Conservation (phyloP, 2,888 invertebrate genomes). For the Tortrix viridana region DNA sequence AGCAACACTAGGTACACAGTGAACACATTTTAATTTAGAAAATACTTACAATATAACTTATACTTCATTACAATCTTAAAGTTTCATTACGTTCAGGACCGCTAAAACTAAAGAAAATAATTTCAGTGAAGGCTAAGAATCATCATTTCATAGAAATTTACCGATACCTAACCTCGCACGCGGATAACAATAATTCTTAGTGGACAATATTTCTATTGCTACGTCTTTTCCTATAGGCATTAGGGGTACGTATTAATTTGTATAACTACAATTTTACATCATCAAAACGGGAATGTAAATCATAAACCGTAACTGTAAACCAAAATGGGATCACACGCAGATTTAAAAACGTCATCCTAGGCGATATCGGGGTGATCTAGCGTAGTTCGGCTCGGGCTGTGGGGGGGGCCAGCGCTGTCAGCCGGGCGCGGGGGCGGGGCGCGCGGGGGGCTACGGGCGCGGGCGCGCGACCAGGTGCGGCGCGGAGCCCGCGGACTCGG, state of each 20-base stretch:
- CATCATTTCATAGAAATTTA: conserved; percentile 30
- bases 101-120: conserved; percentile 29
- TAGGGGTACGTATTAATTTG: conserved; percentile 23
- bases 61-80: conserved; percentile 17
- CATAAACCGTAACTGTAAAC: conserved; percentile 30
- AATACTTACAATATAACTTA: conserved; percentile 46
- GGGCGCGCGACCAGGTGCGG: no score
- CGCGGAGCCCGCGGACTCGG: conserved; percentile 33
- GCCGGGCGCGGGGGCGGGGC: no score
- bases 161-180: conserved; percentile 16
- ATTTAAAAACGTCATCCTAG: not conserved
- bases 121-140: conserved; percentile 28
- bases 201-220: conserved; percentile 19
- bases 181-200: conserved; percentile 12
- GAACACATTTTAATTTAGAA: conserved; percentile 73
- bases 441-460: no score
- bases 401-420: conserved; percentile 44
- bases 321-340: conserved; percentile 38
- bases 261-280: conserved; percentile 37
- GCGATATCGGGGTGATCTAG: not conserved
- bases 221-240: conserved; percentile 23
- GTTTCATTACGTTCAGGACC: conserved; percentile 15
- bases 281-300: conserved; percentile 34
- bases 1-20: conserved; percentile 76
- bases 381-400: not conserved